These are phyloP conservation scores for Dendrolimus pini DNA, from an alignment of 2,888 invertebrate genomes.

Conservation along the genomic window DNA sequence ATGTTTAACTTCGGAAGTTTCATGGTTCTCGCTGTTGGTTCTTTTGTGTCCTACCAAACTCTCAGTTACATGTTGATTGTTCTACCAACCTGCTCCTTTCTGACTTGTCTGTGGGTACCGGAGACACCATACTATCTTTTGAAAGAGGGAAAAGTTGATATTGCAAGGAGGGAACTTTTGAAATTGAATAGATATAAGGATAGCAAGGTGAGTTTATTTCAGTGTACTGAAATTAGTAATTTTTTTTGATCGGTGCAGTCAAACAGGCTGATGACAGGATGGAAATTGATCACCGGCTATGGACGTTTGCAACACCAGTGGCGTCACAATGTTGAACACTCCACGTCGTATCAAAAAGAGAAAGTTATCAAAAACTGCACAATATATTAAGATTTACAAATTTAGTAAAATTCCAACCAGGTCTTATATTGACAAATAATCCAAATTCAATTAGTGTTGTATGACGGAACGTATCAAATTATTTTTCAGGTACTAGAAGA, in stretches of 20 bases:
- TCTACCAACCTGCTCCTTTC: slow-evolving; percentile 58
- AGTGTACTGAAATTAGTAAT: too few species aligned
- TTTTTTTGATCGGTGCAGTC: too few species aligned
- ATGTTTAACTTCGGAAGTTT: slow-evolving; percentile 51
- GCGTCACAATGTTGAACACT: too few species aligned
- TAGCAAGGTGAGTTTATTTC: slow-evolving; percentile 24
- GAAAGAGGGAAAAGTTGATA: slow-evolving; percentile 54
- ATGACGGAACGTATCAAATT: not conserved
- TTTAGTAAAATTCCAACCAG: too few species aligned
- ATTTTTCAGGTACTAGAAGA: slow-evolving; percentile 34
- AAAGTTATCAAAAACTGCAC: too few species aligned
- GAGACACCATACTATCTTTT: slow-evolving; percentile 76
- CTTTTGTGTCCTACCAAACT: slow-evolving; percentile 42
- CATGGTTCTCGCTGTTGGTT: slow-evolving; percentile 45
- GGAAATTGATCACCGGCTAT: too few species aligned
- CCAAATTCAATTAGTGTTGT: too few species aligned
- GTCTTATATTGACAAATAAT: too few species aligned
- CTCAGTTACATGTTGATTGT: slow-evolving; percentile 54
- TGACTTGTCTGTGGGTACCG: slow-evolving; percentile 67
- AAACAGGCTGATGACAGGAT: too few species aligned
- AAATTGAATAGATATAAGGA: slow-evolving; percentile 44
- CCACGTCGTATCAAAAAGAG: too few species aligned
- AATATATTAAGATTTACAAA: too few species aligned
- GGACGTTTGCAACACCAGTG: too few species aligned
- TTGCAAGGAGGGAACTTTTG: slow-evolving; percentile 48